phyloP scores from a whole-genome alignment of 1,140 invertebrate species.

The Brachionus paranguensis region DNA sequence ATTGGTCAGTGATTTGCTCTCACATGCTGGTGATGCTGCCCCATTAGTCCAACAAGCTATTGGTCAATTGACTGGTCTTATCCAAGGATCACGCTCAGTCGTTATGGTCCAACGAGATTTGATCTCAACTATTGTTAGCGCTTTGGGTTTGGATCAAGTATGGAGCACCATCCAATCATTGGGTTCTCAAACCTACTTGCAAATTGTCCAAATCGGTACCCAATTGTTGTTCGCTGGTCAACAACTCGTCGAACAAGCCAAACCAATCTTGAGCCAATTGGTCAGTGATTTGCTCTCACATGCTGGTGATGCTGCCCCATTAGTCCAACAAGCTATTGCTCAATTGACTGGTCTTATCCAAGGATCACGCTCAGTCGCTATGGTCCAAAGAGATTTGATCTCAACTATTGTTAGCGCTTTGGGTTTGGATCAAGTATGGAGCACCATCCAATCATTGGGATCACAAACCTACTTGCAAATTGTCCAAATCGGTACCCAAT shows the following conservation, averaged over 20 bases:
- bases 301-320: not conserved
- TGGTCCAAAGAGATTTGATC: not conserved
- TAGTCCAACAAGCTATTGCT: not conserved
- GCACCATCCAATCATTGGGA: not conserved
- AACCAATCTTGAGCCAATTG: constrained; percentile 9
- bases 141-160: no score
- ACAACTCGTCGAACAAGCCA: not conserved
- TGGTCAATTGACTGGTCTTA: not conserved
- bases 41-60: not conserved
- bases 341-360: not conserved
- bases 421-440: not conserved
- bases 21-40: constrained; percentile 1
- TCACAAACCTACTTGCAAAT: not conserved
- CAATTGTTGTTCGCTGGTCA: constrained; percentile 20
- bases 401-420: not conserved
- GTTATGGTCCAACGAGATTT: no score
- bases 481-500: not conserved
- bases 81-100: not conserved
- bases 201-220: not conserved
- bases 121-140: no score
- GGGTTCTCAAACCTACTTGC: no score
- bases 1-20: not conserved
- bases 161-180: no score
- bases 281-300: not conserved
- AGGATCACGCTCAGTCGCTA: no score